phyloP scores from a whole-genome alignment of 2,888 invertebrate genomes.

The Tineola bisselliella region DNA sequence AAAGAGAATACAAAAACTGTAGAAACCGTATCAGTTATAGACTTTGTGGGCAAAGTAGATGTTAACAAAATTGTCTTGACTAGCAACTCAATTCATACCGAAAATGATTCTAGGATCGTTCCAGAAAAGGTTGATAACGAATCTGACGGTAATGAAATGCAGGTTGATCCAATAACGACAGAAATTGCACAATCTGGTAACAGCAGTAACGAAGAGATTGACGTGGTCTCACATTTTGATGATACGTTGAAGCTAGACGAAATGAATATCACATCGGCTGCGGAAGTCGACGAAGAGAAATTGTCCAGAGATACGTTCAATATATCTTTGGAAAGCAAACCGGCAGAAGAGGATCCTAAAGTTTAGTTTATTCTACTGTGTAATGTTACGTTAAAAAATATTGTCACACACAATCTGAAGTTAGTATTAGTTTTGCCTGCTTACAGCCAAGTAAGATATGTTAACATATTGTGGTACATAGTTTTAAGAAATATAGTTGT shows the following conservation, averaged over 20 bases:
- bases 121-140: background rate
- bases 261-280: background rate
- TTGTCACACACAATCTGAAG: no score
- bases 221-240: background rate
- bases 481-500: no score
- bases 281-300: background rate
- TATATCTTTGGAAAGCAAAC: background rate
- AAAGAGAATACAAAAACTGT: background rate
- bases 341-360: background rate
- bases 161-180: background rate
- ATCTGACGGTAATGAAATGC: background rate
- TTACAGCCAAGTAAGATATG: no score
- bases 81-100: no score
- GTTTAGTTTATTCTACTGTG: no score
- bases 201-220: conserved; percentile 1
- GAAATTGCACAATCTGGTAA: background rate
- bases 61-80: background rate
- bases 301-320: background rate
- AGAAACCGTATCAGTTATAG: background rate
- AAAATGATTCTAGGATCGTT: no score
- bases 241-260: background rate
- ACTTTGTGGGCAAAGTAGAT: background rate
- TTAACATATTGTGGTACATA: no score
- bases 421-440: no score
- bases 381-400: no score